phyloP scores from a whole-genome alignment of 2,113 vertebrate genomes.

The Nestor notabilis region DNA sequence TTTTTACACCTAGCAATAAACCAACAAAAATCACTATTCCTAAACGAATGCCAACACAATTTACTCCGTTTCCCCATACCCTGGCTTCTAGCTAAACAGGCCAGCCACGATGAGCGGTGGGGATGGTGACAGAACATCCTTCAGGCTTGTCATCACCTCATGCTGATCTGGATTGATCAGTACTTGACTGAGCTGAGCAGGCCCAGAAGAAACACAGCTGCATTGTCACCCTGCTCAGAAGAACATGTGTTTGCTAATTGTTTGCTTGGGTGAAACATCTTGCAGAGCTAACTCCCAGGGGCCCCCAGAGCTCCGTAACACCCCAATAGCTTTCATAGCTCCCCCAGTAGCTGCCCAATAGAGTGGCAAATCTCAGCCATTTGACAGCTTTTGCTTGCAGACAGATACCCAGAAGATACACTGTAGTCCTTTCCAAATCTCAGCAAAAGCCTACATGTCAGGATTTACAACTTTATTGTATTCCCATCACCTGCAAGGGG shows the following conservation, averaged over 20 bases:
- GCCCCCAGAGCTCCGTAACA: background rate
- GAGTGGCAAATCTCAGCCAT: background rate
- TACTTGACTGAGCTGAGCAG: background rate
- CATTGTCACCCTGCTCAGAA: background rate
- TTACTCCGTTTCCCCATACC: accelerated
- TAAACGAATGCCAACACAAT: background rate
- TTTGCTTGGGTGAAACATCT: background rate
- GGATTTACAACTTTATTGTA: background rate
- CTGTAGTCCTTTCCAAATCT: background rate
- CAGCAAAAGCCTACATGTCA: background rate
- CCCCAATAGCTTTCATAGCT: background rate
- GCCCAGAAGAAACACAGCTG: background rate
- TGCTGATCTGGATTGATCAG: background rate
- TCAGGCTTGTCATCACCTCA: accelerated
- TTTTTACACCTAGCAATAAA: background rate
- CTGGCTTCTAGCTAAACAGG: accelerated
- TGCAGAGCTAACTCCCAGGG: background rate
- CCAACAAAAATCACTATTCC: background rate
- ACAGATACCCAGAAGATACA: background rate
- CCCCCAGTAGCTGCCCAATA: too few relatives aligned
- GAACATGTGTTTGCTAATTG: background rate
- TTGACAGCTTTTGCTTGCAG: background rate
- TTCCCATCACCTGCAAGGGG: background rate
- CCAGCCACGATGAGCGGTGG: accelerated
- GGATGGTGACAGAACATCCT: too few relatives aligned